Base-by-base conservation (phyloP, 1,140 invertebrate species). In the Fopius arisanus region DNA sequence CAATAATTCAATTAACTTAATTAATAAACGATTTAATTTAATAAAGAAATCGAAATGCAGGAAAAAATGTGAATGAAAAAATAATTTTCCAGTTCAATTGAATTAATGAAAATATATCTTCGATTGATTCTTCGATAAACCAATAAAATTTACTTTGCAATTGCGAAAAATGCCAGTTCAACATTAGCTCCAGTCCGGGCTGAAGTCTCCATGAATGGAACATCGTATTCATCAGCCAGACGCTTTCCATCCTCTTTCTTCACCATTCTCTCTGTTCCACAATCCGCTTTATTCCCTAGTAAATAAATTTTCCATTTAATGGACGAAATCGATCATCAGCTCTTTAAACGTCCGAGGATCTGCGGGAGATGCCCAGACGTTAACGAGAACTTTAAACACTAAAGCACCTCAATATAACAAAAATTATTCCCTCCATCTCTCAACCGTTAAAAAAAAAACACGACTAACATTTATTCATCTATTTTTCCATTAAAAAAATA, bases 151-250 rank as follows among this genome's bases (percentile, higher is more conserved):
- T 83, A 90, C 90, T 93, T 93, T 70, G 94, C 94, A 77, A 95
- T 91, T 48, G 94, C 93, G 81, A 92, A 91, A 86, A 95, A 96
- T 72, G 93, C 93, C 78, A 94, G 88, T 84, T 95, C 94, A 72
- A 96, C 94, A 82, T 96, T 95, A 78, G 94, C 90, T 78, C 94
- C 94, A 80, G 93, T 95, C 89, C 95, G 95, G 33, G 94, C 94
- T 19, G 94, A 95, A 48, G 94, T 95, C 89, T 96, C 94, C 93
- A 95, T 94, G 88, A 96, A 96, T 68, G 94, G 90, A 59, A 96
- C 94, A 86, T 92, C 92, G 85, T 96, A 94, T 87, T 95, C 94
- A 81, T 92, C 89, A 31, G 94, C 94, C 79, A 95, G 87, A 76
- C 94, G 90, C 82, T 95, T 93, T 4, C 95, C 94, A 81, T 96